These are phyloP conservation scores for Cynodonichthys magdalenae DNA, from an alignment of 2,797 vertebrate genomes.

Conservation along the genomic window DNA sequence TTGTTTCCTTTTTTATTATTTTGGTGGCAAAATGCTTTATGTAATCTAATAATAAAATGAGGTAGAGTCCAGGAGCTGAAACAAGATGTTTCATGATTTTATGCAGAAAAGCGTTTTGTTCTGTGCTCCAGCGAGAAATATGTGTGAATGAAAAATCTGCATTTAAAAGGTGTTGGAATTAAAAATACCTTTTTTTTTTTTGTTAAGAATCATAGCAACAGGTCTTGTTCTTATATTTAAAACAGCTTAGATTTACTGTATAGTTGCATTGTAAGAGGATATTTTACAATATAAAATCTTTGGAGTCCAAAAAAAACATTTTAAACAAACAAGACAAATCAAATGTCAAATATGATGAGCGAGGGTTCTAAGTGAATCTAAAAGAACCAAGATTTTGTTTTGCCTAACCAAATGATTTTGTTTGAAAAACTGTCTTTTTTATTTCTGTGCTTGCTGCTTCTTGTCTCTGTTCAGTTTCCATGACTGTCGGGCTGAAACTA, in stretches of 20 bases:
- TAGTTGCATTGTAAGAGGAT: background rate
- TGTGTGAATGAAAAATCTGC: too few species aligned
- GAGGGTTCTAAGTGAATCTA: constrained; percentile 22
- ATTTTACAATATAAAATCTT: too few species aligned
- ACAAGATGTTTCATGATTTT: background rate
- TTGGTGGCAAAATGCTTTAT: background rate
- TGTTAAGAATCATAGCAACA: background rate
- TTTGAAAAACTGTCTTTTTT: background rate
- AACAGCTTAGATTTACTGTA: background rate
- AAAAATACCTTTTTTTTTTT: background rate
- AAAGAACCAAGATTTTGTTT: background rate
- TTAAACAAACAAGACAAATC: constrained; percentile 17
- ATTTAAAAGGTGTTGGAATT: too few species aligned
- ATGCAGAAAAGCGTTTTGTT: background rate
- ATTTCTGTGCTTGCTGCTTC: background rate
- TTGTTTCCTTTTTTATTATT: background rate
- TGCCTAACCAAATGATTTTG: background rate
- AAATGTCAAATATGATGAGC: constrained; percentile 12
- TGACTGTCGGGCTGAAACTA: constrained; percentile 35
- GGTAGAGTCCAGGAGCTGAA: constrained; percentile 9
- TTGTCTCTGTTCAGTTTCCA: constrained; percentile 9
- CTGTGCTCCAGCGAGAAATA: too few species aligned
- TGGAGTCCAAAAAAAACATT: constrained; percentile 8
- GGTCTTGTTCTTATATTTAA: background rate
- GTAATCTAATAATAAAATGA: constrained; percentile 14